These are phyloP conservation scores for Caradrina clavipalpis DNA, from an alignment of 2,888 invertebrate genomes.

Conservation along the genomic window DNA sequence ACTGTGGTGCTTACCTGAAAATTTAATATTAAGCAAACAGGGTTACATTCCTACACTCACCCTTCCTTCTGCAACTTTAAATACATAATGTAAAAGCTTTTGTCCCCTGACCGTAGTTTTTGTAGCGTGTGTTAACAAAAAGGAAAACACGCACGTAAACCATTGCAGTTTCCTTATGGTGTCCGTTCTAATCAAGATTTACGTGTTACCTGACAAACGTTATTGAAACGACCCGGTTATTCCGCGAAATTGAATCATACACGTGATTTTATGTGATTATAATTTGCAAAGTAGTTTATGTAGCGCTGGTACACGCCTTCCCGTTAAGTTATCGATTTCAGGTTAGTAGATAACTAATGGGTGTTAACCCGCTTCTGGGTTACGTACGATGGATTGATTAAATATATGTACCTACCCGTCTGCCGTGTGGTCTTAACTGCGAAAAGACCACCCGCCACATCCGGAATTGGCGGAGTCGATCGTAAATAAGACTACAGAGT, in stretches of 20 bases:
- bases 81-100: slow-evolving; percentile 66
- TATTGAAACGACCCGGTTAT: slow-evolving; percentile 73
- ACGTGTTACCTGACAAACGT: slow-evolving; percentile 70
- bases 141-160: slow-evolving; percentile 67
- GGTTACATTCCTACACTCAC: slow-evolving; percentile 70
- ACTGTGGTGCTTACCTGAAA: slow-evolving; percentile 38
- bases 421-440: slow-evolving; percentile 24
- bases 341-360: slow-evolving; percentile 58
- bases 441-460: slow-evolving; percentile 33
- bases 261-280: slow-evolving; percentile 70
- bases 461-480: slow-evolving; percentile 23
- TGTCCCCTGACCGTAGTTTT: slow-evolving; percentile 43
- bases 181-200: slow-evolving; percentile 74
- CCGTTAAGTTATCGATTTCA: slow-evolving; percentile 52
- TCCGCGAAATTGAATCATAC: slow-evolving; percentile 75
- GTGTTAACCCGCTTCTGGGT: slow-evolving; percentile 41
- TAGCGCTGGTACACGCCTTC: slow-evolving; percentile 38
- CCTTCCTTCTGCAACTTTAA: slow-evolving; percentile 67
- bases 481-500: neutral
- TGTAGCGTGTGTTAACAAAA: slow-evolving; percentile 38
- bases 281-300: slow-evolving; percentile 59
- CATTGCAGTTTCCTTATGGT: slow-evolving; percentile 70
- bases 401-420: neutral
- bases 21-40: slow-evolving; percentile 62
- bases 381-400: slow-evolving; percentile 36